A percentile compares a stretch with the other conserved stretches of the same genome.
phyloP scores from a whole-genome alignment of 2,113 vertebrate genomes.

The Maccullochella peelii region DNA sequence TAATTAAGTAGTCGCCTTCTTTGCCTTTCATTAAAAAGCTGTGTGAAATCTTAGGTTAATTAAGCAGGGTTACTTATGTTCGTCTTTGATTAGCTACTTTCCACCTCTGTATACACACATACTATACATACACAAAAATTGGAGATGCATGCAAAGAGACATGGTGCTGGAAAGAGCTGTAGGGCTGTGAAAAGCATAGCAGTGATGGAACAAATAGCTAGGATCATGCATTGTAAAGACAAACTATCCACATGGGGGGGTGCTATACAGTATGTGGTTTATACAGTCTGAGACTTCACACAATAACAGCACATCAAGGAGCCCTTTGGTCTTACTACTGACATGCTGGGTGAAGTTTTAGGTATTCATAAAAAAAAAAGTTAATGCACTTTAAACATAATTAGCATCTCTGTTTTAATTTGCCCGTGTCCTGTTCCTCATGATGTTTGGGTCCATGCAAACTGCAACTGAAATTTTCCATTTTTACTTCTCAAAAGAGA shows the following conservation, averaged over 20 bases:
- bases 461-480: background rate
- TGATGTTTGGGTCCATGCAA: conserved; percentile 46
- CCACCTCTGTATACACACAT: conserved; percentile 58
- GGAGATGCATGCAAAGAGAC: conserved; percentile 86
- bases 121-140: conserved; percentile 22
- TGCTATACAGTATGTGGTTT: background rate
- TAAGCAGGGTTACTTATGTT: background rate
- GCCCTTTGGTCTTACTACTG: background rate
- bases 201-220: conserved; percentile 40
- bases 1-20: background rate
- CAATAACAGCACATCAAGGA: conserved; percentile 8
- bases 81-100: conserved; percentile 32
- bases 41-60: background rate
- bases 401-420: background rate
- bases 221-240: conserved; percentile 80
- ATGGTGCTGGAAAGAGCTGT: conserved; percentile 51
- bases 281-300: background rate
- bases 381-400: background rate
- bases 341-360: background rate
- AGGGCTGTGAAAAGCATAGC: conserved; percentile 46
- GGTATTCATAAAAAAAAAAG: background rate
- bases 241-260: conserved; percentile 47
- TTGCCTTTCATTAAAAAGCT: background rate
- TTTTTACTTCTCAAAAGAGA: background rate
- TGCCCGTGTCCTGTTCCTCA: background rate